Percentiles rank a stretch among this genome's conserved stretches.
These are phyloP conservation scores for Trogon surrucura DNA, from an alignment of 2,113 vertebrate genomes.

Conservation along the genomic window DNA sequence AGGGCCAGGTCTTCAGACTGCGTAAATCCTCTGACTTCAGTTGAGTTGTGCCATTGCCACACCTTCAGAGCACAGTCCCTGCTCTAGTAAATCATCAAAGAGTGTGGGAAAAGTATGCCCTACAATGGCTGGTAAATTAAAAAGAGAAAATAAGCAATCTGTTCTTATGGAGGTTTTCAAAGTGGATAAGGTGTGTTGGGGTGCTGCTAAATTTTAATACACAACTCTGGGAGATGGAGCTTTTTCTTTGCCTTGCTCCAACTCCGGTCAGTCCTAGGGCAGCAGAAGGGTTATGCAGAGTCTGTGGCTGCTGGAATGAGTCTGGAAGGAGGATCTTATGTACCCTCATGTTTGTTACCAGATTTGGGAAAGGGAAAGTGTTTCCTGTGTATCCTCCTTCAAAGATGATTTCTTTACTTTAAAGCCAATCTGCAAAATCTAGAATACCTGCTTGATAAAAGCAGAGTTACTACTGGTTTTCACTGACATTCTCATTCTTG, in stretches of 20 bases:
- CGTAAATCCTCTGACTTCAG: neutral
- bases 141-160: neutral
- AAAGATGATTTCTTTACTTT: fast-evolving
- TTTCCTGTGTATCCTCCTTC: neutral
- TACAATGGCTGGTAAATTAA: neutral
- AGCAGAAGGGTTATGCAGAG: neutral
- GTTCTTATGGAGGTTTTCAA: neutral
- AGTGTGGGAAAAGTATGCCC: fast-evolving
- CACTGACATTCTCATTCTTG: neutral
- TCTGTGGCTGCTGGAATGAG: neutral
- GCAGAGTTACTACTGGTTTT: neutral
- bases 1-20: slow-evolving; percentile 11
- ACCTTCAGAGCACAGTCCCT: neutral
- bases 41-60: neutral
- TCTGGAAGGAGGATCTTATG: neutral
- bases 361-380: neutral
- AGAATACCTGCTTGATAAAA: neutral
- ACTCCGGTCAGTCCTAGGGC: fast-evolving
- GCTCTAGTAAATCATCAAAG: neutral
- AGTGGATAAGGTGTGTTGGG: fast-evolving
- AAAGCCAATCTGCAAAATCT: neutral
- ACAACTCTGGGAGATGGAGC: neutral
- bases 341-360: neutral
- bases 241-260: neutral
- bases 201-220: neutral